Conservation (phyloP, 2,888 invertebrate genomes). For the Ctenicera cuprea region DNA sequence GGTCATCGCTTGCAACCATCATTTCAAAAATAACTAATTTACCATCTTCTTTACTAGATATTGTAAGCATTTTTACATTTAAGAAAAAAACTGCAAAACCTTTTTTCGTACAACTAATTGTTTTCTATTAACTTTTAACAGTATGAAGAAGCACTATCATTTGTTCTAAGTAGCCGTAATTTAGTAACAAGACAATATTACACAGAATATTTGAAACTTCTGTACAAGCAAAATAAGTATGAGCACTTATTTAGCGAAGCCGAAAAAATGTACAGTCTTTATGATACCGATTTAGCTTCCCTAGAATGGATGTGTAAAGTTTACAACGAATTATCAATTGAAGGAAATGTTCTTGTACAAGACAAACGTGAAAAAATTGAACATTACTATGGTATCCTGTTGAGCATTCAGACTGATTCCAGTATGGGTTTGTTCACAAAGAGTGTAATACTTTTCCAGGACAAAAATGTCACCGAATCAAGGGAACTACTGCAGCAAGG, state of each 20-base stretch:
- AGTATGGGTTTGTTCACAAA: constrained; percentile 78
- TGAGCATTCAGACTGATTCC: constrained; percentile 77
- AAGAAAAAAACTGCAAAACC: no score
- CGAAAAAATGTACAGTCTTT: constrained; percentile 72
- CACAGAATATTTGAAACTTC: constrained; percentile 73
- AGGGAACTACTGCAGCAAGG: constrained; percentile 73
- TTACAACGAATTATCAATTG: constrained; percentile 73
- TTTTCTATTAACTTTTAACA: constrained; percentile 43
- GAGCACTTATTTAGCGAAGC: constrained; percentile 72
- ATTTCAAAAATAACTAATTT: constrained; percentile 48
- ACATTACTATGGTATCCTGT: constrained; percentile 74
- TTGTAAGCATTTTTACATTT: constrained; percentile 54
- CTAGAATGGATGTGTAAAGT: constrained; percentile 80
- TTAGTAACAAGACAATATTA: constrained; percentile 68
- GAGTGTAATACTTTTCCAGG: constrained; percentile 75
- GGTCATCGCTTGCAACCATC: constrained; percentile 48
- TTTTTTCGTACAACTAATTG: neutral
- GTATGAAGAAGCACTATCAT: constrained; percentile 67
- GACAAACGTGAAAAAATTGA: constrained; percentile 70
- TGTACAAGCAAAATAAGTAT: constrained; percentile 72
- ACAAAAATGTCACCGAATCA: constrained; percentile 76
- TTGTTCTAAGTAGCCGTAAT: constrained; percentile 61
- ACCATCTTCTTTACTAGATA: constrained; percentile 31
- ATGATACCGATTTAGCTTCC: constrained; percentile 73
- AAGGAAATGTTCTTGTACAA: constrained; percentile 59